Evolutionary conservation across 2,113 vertebrate species (phyloP).

Genomic region (Serinus canaria): DNA sequence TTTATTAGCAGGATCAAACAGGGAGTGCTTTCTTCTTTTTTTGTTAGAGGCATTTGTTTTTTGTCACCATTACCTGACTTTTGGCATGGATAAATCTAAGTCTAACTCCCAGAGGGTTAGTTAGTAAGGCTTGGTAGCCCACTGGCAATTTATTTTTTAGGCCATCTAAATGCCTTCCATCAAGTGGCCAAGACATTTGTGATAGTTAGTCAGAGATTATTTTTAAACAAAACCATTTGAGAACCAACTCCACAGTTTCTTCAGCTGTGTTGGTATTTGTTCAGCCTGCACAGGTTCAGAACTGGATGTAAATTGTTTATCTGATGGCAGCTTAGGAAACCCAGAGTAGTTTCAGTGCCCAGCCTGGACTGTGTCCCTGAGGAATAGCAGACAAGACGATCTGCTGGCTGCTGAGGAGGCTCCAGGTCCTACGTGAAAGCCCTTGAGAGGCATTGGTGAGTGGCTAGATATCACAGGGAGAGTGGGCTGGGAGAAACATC

Average conservation of each 20-base stretch:
- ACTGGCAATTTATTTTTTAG: background rate
- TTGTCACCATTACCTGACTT: background rate
- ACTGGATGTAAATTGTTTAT: background rate
- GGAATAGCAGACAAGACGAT: background rate
- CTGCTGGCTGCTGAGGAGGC: background rate
- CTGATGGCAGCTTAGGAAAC: background rate
- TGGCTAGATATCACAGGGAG: background rate
- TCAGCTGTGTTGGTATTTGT: background rate
- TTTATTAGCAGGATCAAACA: background rate
- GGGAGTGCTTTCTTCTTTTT: background rate
- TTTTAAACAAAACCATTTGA: background rate
- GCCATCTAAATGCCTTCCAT: background rate
- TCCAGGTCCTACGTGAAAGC: background rate
- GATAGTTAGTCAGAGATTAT: background rate
- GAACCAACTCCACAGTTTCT: background rate
- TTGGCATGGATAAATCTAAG: background rate
- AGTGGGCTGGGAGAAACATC: background rate
- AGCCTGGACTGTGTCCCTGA: background rate
- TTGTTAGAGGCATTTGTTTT: background rate
- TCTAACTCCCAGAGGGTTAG: background rate
- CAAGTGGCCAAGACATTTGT: background rate
- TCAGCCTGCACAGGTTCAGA: background rate
- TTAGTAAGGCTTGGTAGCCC: background rate
- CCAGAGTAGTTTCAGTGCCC: background rate
- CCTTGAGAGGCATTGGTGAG: background rate